Evolutionary conservation across 2,797 vertebrate species (phyloP).

Genomic region (Rallus crepitans): DNA sequence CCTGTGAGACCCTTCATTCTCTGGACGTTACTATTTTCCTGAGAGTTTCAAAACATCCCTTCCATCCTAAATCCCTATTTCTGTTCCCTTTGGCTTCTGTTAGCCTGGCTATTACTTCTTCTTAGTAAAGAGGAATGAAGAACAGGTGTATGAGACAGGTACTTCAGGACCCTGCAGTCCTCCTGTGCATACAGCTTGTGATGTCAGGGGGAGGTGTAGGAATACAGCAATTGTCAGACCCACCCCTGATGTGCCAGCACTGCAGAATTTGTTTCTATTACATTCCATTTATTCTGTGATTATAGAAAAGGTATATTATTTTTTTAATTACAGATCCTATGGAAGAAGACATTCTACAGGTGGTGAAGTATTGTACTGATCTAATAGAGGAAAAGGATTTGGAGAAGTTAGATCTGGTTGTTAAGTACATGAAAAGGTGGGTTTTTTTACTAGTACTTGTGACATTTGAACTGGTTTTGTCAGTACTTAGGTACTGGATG

Average conservation of each 20-base stretch:
- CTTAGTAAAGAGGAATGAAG: background rate
- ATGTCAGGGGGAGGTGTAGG: background rate
- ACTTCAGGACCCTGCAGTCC: background rate
- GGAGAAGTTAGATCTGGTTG: conserved; percentile 95
- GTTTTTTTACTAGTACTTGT: background rate
- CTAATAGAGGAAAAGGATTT: conserved; percentile 97
- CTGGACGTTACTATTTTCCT: background rate
- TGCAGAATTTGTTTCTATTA: background rate
- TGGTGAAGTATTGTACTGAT: conserved; percentile 97
- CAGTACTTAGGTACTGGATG: background rate
- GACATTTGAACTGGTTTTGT: background rate
- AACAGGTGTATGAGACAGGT: background rate
- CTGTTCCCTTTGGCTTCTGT: background rate
- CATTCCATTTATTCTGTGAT: background rate
- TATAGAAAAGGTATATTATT: background rate
- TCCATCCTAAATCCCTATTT: background rate
- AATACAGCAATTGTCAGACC: background rate
- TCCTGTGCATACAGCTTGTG: background rate
- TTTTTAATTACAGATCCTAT: conserved; percentile 88
- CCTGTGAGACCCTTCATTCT: background rate
- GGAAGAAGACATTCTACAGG: conserved; percentile 99
- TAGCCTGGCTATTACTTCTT: background rate
- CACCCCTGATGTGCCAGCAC: background rate
- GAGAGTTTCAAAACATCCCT: background rate
- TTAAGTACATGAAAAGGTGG: conserved; percentile 98